Base-by-base conservation (phyloP, 2,888 invertebrate genomes). In the Oligia fasciuncula region DNA sequence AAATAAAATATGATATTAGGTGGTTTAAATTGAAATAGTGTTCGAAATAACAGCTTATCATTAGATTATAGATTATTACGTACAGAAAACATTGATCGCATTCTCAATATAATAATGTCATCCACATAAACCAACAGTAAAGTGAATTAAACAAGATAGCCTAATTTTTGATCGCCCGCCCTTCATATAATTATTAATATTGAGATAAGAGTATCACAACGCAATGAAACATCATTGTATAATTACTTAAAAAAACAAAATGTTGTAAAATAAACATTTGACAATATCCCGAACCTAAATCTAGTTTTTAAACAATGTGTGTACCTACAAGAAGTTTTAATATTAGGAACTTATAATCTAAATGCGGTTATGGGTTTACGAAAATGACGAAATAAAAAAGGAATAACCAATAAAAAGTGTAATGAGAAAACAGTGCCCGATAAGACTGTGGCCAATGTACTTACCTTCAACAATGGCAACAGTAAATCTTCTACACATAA, bases 401-500 rank as follows among this genome's bases (percentile, higher is more conserved):
- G 9, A 75, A 65, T 23, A 66, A 77, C 29, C 54, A 79, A 81
- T 83, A 76, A 77, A 73, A 77, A 62, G 73, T 81, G 73, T 73
- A 19, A 87, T 83, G 83, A 82, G 60, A 77, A 79, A 71, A 68
- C 68, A 79, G 85, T 87, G 87, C 82, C 80, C 19, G 79, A 79
- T 85, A 83, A 79, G 91, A 91, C 91, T 89, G 89, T 91, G 93
- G 92, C 94, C 93, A 93, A 91, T 86, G 67, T 77, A 84, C 84
- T 88, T 83, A 87, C 81, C 87, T 86, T 77, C 67, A 82, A 85
- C 84, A 71, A 84, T 86, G 90, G 90, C 91, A 89, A 89, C 88
- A 85, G 86, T 91, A 91, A 90, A 84, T 86, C 85, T 77, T 89
- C 96, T 96, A 96, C 96, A 96, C 96, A 96, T 96, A 96, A 96